Percentiles rank a stretch among this genome's conserved stretches.
phyloP scores from a whole-genome alignment of 2,113 vertebrate genomes.

The Gasterosteus nipponicus region DNA sequence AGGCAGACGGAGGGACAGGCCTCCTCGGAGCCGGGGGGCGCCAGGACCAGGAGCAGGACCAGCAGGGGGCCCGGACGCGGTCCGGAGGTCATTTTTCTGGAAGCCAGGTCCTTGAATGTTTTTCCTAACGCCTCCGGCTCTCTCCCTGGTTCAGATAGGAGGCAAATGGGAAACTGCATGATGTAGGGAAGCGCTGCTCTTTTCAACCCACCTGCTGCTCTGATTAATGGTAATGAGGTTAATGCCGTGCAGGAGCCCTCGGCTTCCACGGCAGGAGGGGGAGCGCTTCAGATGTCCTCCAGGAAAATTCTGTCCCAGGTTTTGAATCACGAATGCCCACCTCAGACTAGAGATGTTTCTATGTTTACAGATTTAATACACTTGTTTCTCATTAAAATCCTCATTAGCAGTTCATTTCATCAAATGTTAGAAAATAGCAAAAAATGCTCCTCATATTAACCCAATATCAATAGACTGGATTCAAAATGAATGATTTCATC shows the following conservation, averaged over 20 bases:
- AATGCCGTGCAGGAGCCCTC: conserved; percentile 8
- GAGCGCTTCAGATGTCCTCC: conserved; percentile 12
- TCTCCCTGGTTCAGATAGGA: conserved; percentile 43
- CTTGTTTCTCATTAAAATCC: not conserved
- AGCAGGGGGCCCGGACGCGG: conserved; percentile 17
- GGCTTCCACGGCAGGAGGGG: conserved; percentile 1
- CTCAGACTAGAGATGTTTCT: not conserved
- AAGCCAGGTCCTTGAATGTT: conserved; percentile 8
- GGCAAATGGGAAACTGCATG: conserved; percentile 42
- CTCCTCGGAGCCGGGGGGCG: conserved; percentile 43
- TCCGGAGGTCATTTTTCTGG: conserved; percentile 65
- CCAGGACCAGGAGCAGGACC: conserved; percentile 29
- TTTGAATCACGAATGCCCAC: conserved; percentile 6
- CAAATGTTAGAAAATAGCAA: not conserved
- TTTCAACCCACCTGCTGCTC: conserved; percentile 2
- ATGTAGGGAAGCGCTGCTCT: conserved; percentile 27
- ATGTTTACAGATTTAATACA: not conserved
- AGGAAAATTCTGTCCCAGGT: not conserved
- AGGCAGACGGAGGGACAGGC: conserved; percentile 87
- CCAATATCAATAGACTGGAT: too few species aligned
- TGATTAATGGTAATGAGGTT: conserved; percentile 32
- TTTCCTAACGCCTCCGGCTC: conserved; percentile 16
- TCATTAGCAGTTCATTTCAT: not conserved
- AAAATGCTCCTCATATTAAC: not conserved
- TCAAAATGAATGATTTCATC: not conserved